Evolutionary conservation across 2,888 invertebrate species (phyloP).

Genomic region (Heliothis peltigera): DNA sequence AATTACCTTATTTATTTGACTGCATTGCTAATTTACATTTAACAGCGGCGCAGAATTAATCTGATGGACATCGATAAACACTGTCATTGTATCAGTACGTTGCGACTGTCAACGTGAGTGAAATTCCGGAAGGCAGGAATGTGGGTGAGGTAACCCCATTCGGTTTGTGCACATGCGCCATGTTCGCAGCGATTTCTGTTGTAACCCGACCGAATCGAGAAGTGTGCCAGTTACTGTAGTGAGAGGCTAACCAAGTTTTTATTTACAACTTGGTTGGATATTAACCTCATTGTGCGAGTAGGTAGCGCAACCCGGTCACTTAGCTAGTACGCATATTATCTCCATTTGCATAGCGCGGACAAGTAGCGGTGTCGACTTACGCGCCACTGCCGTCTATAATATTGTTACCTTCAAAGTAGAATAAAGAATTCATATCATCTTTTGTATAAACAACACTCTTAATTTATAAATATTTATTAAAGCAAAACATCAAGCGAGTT

Average conservation of each 20-base stretch:
- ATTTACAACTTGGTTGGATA: constrained; percentile 78
- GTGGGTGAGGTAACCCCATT: constrained; percentile 87
- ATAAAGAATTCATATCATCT: constrained; percentile 49
- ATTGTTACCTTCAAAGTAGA: constrained; percentile 72
- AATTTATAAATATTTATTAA: neutral
- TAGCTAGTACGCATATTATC: constrained; percentile 85
- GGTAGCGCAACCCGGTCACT: constrained; percentile 86
- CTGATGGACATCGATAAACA: constrained; percentile 69
- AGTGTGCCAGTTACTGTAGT: constrained; percentile 67
- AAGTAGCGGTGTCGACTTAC: constrained; percentile 85
- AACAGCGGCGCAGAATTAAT: constrained; percentile 55
- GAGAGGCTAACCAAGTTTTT: constrained; percentile 73
- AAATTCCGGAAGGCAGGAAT: constrained; percentile 88
- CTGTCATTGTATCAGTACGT: constrained; percentile 76
- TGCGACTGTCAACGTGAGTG: constrained; percentile 82
- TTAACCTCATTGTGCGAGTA: constrained; percentile 83
- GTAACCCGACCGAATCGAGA: constrained; percentile 77
- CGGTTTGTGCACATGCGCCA: constrained; percentile 85
- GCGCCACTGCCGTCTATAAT: constrained; percentile 77
- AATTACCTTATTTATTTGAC: constrained; percentile 48
- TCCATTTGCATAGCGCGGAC: constrained; percentile 87
- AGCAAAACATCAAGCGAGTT: neutral
- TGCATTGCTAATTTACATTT: constrained; percentile 58
- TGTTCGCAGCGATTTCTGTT: constrained; percentile 81
- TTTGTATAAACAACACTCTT: constrained; percentile 6